A percentile compares a stretch with the other conserved stretches of the same genome.
Conservation (phyloP, 2,888 invertebrate genomes). For the Cetonia aurata region DNA sequence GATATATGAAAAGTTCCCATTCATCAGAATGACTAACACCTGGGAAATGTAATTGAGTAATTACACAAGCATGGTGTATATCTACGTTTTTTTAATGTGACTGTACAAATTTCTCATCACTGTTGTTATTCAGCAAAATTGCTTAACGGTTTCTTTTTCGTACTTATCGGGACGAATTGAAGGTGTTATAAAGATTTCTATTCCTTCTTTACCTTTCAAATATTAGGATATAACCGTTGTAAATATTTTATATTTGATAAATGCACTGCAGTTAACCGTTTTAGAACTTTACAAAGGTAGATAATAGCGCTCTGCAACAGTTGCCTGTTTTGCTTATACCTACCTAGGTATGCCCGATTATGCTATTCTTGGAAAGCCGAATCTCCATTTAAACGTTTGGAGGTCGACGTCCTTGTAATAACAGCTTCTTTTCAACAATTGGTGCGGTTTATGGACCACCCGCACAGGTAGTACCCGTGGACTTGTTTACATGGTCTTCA, state of each 20-base stretch:
- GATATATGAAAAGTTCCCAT: neutral
- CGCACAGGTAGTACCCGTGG: conserved; percentile 6
- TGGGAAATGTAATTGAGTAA: neutral
- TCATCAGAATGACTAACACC: too few species aligned
- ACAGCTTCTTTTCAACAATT: conserved; percentile 37
- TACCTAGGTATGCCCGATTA: conserved; percentile 14
- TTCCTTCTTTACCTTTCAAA: too few species aligned
- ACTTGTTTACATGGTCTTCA: conserved; percentile 6
- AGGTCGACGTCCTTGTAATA: conserved; percentile 34
- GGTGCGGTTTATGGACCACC: conserved; percentile 27
- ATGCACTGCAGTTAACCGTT: conserved; percentile 9
- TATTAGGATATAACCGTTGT: too few species aligned
- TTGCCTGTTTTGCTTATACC: neutral
- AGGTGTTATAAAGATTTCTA: too few species aligned
- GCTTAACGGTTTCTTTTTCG: neutral
- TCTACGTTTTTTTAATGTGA: neutral
- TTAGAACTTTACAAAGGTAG: conserved; percentile 17
- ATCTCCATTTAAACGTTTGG: conserved; percentile 8
- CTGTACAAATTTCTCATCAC: neutral
- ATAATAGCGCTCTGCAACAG: neutral
- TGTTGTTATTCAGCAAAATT: neutral
- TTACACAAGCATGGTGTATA: neutral
- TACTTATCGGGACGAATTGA: too few species aligned
- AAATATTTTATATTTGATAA: neutral
- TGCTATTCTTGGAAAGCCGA: conserved; percentile 15